Base-by-base conservation (phyloP, 2,113 vertebrate genomes). In the Chlorocebus sabaeus region DNA sequence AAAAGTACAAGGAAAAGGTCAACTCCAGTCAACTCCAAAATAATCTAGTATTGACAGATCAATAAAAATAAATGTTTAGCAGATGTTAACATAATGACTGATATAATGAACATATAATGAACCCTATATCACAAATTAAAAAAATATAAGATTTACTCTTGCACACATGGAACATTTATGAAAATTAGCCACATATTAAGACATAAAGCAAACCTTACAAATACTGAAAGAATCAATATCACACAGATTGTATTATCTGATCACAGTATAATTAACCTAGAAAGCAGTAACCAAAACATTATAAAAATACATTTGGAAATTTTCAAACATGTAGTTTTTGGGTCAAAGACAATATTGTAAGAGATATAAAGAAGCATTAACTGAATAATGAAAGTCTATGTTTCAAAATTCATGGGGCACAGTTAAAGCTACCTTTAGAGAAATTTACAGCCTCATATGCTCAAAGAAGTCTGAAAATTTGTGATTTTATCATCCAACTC, bases 401-500 rank as follows among this genome's bases (percentile, higher is more conserved):
- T 48, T 43, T 64, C 6, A 35, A 73, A 93, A 85, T 25, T 93
- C 85, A 72, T 1, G 17, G 18, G 20, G 16, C 67, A 0, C 12
- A 81, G 50, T 22, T 82, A 92, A 90, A 67, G 43, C n/a, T 50
- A 79, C 35, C 23, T 95, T 89, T 72, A 82, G 43, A 89, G 55
- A 93, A 78, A 85, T 90, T 78, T 94, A 89, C 6, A 82, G 11
- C 11, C 5, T 94, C 22, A 40, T 48, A 59, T 82, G 32, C 43
- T 88, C 20, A 80, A 48, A 81, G 64, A 90, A 89, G 40, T 67
- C 57, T 72, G 64, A 67, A 73, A 43, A 93, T 91, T 50, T 93
- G 80, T 94, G 59, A 95, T 55, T 96, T 96, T 93, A 93, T 93
- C n/a, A 96, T 81, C 35, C 27, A 89, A 93, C 81, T 64, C 16